Base-by-base conservation (phyloP, 2,113 vertebrate genomes). In the Poecile atricapillus region DNA sequence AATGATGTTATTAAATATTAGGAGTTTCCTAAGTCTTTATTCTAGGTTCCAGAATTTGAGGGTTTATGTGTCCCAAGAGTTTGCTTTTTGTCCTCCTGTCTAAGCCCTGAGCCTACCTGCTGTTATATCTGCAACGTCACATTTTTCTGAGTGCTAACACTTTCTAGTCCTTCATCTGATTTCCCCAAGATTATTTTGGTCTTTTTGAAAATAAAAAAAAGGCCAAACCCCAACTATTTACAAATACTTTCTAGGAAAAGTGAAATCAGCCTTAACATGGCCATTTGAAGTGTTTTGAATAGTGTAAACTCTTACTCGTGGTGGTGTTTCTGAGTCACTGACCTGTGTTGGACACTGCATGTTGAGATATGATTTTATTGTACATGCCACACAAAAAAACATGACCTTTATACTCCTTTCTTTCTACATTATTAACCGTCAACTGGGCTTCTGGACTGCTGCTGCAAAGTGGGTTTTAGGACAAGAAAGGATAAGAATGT, bases 231-330 rank as follows among this genome's bases (percentile, higher is more conserved):
- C 37, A 58, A 28, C 2, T 0, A 5, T 46, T 46, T 63, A 58
- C 0, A 0, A 35, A 28, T 37, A 31, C 7, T 55, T 85, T 2
- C 12, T 60, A 43, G 15, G 20, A 69, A 93, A 68, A 69, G 14
- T 2, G 2, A 69, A 47, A 24, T 31, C 18, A 56, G 30, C 4
- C 7, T 35, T 47, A 79, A 47, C 0, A 1, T 33, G 41, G 10
- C 64, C 19, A 70, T 75, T 28, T 75, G 15, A 75, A 83, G 55
- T 27, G 5, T 39, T 88, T 47, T 74, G 43, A 62, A 53, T n/a
- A 49, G 6, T 59, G 8, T 13, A 31, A 41, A 83, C 10, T 79
- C 62, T 44, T 53, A n/a, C 12, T 49, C 5, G 24, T 1, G 0
- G 7, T 35, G 30, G 3, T 13, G 6, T 9, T 60, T 18, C 20